A percentile compares a stretch with the other conserved stretches of the same genome.
These are phyloP conservation scores for Holacanthus passer DNA, from an alignment of 2,113 vertebrate species.

Conservation along the genomic window DNA sequence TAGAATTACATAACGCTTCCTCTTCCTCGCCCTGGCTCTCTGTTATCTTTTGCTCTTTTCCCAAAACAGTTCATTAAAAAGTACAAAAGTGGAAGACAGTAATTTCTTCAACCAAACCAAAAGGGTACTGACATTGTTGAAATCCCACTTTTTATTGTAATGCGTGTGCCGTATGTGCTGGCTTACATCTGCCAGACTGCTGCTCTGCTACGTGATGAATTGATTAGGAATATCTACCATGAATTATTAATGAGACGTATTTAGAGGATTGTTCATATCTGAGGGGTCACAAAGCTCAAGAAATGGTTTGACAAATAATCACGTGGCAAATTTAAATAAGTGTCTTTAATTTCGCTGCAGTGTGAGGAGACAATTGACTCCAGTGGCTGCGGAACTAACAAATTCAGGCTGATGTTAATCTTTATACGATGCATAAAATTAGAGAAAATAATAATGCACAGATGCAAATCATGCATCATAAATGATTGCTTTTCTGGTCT, in stretches of 20 bases:
- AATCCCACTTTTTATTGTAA: conserved; percentile 47
- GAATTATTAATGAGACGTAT: conserved; percentile 69
- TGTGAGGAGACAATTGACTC: conserved; percentile 1
- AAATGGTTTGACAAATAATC: conserved; percentile 43
- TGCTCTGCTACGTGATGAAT: conserved; percentile 40
- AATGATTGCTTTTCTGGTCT: conserved; percentile 14
- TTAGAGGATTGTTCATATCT: conserved; percentile 47
- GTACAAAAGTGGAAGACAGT: conserved; percentile 45
- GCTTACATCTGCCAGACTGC: conserved; percentile 45
- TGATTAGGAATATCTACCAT: conserved; percentile 62
- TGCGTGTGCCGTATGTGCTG: conserved; percentile 35
- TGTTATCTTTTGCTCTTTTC: conserved; percentile 50
- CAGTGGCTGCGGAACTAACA: conserved; percentile 6
- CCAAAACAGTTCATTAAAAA: conserved; percentile 73
- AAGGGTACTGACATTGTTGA: conserved; percentile 31
- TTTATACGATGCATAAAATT: conserved; percentile 21
- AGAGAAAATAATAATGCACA: conserved; percentile 1
- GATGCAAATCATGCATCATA: conserved; percentile 33
- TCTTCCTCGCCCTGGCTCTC: conserved; percentile 24
- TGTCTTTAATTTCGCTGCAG: conserved; percentile 6
- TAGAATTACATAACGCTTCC: conserved; percentile 33
- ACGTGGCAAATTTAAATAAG: conserved; percentile 44
- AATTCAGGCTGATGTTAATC: conserved; percentile 5
- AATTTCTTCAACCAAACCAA: conserved; percentile 36
- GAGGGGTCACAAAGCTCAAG: conserved; percentile 50